Conservation (phyloP, 2,113 vertebrate genomes). For the Vombatus ursinus region DNA sequence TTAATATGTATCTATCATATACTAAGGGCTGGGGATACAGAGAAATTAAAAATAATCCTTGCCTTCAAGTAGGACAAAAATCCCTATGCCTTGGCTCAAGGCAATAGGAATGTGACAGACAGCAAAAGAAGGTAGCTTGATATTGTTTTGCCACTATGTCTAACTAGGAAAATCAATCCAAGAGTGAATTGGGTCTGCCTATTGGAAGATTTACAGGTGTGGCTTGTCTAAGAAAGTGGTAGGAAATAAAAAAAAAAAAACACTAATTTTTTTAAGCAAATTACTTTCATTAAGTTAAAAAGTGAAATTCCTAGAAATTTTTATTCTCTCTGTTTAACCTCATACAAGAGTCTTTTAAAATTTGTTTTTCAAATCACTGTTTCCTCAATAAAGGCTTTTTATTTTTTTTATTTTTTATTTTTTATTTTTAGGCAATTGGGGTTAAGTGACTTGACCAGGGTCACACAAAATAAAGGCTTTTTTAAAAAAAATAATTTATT, state of each 20-base stretch:
- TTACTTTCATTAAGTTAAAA: neutral
- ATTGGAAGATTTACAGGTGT: neutral
- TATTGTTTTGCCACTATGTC: neutral
- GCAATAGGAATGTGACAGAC: neutral
- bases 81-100: neutral
- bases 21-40: neutral
- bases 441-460: too few relatives aligned
- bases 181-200: neutral
- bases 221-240: neutral
- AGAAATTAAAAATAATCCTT: neutral
- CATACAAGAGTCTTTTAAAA: neutral
- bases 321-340: neutral
- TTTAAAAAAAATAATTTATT: neutral
- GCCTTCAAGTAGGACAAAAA: neutral
- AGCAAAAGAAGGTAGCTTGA: neutral
- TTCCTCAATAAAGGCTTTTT: neutral
- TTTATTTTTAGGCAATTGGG: too few relatives aligned
- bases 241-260: neutral
- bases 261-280: neutral
- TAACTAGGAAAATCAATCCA: neutral
- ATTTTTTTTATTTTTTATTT: too few relatives aligned
- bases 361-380: neutral
- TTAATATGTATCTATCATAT: neutral
- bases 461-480: neutral
- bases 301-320: neutral